These are phyloP conservation scores for Adrianichthys oophorus DNA, from an alignment of 2,797 vertebrate genomes.

Conservation along the genomic window DNA sequence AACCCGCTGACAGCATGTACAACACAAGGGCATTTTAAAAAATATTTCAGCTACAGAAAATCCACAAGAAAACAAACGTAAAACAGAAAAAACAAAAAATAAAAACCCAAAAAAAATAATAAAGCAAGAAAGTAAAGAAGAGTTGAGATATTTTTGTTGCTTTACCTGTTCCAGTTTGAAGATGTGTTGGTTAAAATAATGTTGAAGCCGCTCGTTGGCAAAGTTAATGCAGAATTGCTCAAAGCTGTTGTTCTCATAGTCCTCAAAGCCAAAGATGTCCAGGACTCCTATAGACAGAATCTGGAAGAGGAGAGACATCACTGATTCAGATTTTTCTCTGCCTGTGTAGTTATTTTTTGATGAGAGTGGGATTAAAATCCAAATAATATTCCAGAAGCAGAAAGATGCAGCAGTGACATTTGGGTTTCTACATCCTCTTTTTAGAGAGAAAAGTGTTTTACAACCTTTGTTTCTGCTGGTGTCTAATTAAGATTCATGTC, in stretches of 20 bases:
- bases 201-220: constrained; percentile 95
- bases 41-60: too few relatives aligned
- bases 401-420: neutral
- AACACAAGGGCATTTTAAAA: too few relatives aligned
- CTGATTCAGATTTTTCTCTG: neutral
- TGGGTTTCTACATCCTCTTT: constrained; percentile 1
- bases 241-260: constrained; percentile 98
- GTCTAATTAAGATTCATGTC: constrained; percentile 27
- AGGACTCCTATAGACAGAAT: constrained; percentile 97
- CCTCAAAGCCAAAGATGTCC: constrained; percentile 99
- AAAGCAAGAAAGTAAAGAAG: neutral
- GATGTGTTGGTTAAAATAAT: constrained; percentile 99
- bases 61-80: neutral
- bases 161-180: constrained; percentile 95
- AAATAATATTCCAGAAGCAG: too few relatives aligned
- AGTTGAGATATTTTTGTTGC: too few relatives aligned
- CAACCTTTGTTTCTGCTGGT: constrained; percentile 4
- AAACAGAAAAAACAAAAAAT: neutral
- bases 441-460: constrained; percentile 2
- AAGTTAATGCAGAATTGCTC: constrained; percentile 99
- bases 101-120: neutral
- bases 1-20: too few relatives aligned
- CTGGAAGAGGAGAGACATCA: constrained; percentile 59
- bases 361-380: too few relatives aligned
- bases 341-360: too few relatives aligned